Evolutionary conservation across 1,140 invertebrate genomes (phyloP), one percentile per base, ranked within the genome.

Genomic region (Neodiprion fabricii): DNA sequence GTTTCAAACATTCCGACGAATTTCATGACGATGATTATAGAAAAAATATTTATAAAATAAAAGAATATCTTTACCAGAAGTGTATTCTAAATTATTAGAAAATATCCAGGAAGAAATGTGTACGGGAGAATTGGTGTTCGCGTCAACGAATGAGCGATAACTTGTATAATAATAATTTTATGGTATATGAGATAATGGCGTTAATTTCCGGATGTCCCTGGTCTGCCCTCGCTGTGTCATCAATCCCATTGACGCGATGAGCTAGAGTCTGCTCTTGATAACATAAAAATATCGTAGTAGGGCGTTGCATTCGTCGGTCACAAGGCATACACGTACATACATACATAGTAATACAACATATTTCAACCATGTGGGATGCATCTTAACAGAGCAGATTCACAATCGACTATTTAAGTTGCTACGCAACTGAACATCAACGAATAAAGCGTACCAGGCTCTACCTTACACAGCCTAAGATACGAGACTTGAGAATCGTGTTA

Each of bases 151-250:
- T 76, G 74, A 78, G 68, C 71, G 78, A 82, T 71, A 74, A 77
- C 70, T 80, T 79, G 81, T 76, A 77, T 77, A 82, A 81, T 77
- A 80, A 83, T 82, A 81, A 82, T 82, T 82, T 40, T 40, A 40
- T 40, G 28, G 76, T 84, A 82, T 78, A 84, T 84, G 83, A 83
- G 79, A 83, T 84, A 83, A 84, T 84, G 79, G 73, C 72, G 76
- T 80, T 74, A 79, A 83, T 81, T 84, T 84, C 80, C 81, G 83
- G 79, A 73, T 76, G 72, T 61, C 53, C 21, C 67, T 69, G 67
- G 11, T 69, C 67, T 69, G 14, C 67, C 40, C 67, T 23, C 67
- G 23, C 67, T 1, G 53, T 61, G 53, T 61, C 40, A 69, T 47
- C 67, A 69, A 21, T 69, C 17, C 21, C 40, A 23, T 69, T 47